Evolutionary conservation across 2,797 vertebrate species (phyloP).

Genomic region (Sebastes itinus): DNA sequence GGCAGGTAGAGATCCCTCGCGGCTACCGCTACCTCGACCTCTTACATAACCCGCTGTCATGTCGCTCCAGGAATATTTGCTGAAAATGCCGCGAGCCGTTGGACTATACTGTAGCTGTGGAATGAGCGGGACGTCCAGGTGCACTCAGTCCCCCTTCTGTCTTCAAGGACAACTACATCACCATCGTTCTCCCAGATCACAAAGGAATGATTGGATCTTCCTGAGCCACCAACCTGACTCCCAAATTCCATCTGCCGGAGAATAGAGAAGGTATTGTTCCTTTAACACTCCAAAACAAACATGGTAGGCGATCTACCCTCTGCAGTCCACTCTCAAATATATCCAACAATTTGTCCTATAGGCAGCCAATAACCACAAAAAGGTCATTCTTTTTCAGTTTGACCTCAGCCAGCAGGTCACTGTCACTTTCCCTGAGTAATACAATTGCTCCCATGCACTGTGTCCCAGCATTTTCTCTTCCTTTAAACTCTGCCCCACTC

Average conservation of each 20-base stretch:
- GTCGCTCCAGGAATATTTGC: constrained; percentile 43
- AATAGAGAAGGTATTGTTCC: constrained; percentile 67
- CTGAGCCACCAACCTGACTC: constrained; percentile 64
- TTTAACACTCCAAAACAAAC: constrained; percentile 61
- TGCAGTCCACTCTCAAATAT: constrained; percentile 13
- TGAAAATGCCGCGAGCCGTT: constrained; percentile 23
- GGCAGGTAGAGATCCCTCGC: constrained; percentile 48
- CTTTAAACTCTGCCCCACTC: constrained; percentile 22
- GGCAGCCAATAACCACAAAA: constrained; percentile 29
- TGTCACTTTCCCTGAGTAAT: constrained; percentile 5
- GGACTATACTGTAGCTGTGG: constrained; percentile 12
- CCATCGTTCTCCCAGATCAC: constrained; percentile 66
- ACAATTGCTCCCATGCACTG: not conserved
- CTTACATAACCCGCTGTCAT: constrained; percentile 42
- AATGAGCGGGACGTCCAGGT: constrained; percentile 63
- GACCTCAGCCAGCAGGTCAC: constrained; percentile 7
- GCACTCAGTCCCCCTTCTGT: constrained; percentile 50
- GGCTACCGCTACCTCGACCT: constrained; percentile 14
- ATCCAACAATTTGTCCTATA: constrained; percentile 15
- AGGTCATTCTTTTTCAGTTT: constrained; percentile 25
- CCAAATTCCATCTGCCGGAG: constrained; percentile 63
- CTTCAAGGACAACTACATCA: constrained; percentile 68
- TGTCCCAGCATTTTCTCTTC: constrained; percentile 3
- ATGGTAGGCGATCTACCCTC: constrained; percentile 29
- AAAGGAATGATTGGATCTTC: constrained; percentile 74